Base-by-base conservation (phyloP, 2,113 vertebrate genomes). In the Myotis lucifugus region DNA sequence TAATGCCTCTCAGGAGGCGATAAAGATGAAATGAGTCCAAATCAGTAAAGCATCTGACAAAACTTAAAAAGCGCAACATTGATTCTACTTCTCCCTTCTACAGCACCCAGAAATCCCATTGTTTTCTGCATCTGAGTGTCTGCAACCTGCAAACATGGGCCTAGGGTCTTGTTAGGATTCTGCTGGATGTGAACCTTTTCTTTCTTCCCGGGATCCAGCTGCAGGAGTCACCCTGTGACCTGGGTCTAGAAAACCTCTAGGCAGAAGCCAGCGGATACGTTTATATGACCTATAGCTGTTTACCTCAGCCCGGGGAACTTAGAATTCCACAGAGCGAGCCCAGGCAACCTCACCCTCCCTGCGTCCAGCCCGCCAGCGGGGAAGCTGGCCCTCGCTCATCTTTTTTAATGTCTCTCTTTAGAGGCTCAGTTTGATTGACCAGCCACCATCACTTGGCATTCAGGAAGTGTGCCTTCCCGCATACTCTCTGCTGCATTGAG, bases 391-490 rank as follows among this genome's bases (percentile, higher is more conserved):
- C 34, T 14, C 0, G 8, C 32, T 90, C 90, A 79, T 88, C 88
- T 87, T 79, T 91, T 83, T 92, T 9, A 90, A 74, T 81, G 4
- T 46, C 56, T 84, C 70, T 87, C 90, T 70, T 81, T 19, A 85
- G 85, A 78, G 77, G 54, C 85, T 93, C 84, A 4, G 87, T 92
- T 93, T 78, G 27, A 79, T 82, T 56, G 94, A 86, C 95, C 90
- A 73, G 87, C 87, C 37, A 40, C 1, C 4, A 1, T 66, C 78
- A 79, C 72, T 95, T 88, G 84, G 61, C 85, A 97, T 97, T 96
- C 96, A 93, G 95, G 73, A 32, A 77, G 42, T 18, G 0, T 59
- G 54, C 69, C 32, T 67, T 27, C 40, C 37, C 15, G 73, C 69
- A 3, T 34, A 27, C 34, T 73, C 84, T 56, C 81, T 72, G 21